These are phyloP conservation scores for Mirounga angustirostris DNA, from an alignment of 2,113 vertebrate species.

Conservation along the genomic window DNA sequence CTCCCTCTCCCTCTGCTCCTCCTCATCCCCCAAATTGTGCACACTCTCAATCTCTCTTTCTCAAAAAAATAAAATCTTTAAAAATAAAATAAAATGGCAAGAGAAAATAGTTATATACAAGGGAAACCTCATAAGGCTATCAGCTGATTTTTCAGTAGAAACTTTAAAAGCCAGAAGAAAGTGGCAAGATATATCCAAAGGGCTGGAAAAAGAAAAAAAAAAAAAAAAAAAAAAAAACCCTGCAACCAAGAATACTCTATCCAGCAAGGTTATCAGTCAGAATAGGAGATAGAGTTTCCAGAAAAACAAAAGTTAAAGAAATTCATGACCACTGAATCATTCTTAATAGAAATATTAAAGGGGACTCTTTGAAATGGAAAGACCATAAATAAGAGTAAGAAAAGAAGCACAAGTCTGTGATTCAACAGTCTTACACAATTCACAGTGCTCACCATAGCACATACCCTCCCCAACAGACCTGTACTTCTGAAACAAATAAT, in stretches of 20 bases:
- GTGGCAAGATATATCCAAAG: no score
- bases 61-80: background rate
- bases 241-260: background rate
- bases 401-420: background rate
- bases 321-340: background rate
- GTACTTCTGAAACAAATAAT: no score
- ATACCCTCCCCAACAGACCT: no score
- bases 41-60: background rate
- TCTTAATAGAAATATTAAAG: background rate
- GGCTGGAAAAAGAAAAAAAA: no score
- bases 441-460: no score
- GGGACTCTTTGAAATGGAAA: background rate
- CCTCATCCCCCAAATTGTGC: background rate
- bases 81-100: background rate
- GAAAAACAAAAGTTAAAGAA: background rate
- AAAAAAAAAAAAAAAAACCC: background rate
- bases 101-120: background rate
- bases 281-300: background rate
- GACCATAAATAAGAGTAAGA: background rate
- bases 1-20: background rate
- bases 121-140: no score
- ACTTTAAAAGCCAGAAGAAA: no score
- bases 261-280: background rate
- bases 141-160: no score
- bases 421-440: no score